Evolutionary conservation across 2,888 invertebrate species (phyloP).

Genomic region (Diaprepes abbreviatus): DNA sequence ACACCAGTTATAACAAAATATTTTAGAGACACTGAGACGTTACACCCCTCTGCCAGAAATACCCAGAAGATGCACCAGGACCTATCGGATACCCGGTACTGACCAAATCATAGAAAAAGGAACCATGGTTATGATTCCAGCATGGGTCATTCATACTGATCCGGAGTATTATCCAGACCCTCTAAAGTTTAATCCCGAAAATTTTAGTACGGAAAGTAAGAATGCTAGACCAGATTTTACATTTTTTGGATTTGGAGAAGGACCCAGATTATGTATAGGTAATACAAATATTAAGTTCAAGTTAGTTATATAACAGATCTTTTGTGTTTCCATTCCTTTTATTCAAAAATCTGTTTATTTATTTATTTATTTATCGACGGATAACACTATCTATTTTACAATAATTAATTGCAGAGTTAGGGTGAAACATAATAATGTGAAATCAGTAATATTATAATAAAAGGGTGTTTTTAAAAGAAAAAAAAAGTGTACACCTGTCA

Average conservation of each 20-base stretch:
- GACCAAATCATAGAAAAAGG: constrained; percentile 62
- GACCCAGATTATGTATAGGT: constrained; percentile 64
- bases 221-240: constrained; percentile 45
- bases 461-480: too few relatives aligned
- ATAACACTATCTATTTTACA: too few relatives aligned
- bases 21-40: constrained; percentile 63
- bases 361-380: too few relatives aligned
- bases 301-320: too few relatives aligned
- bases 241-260: constrained; percentile 63
- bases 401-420: too few relatives aligned
- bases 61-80: constrained; percentile 53
- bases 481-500: too few relatives aligned
- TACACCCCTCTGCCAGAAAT: constrained; percentile 60
- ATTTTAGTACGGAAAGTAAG: constrained; percentile 53
- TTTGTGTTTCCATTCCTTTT: too few relatives aligned
- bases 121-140: constrained; percentile 59
- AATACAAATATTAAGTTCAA: too few relatives aligned
- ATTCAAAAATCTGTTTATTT: too few relatives aligned
- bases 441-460: too few relatives aligned
- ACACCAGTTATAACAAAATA: too few relatives aligned
- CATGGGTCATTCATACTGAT: constrained; percentile 53
- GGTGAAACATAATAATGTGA: too few relatives aligned
- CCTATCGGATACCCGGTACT: constrained; percentile 60
- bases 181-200: constrained; percentile 55
- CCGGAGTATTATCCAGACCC: constrained; percentile 56